These are phyloP conservation scores for Protonemura montana DNA, from an alignment of 2,888 invertebrate species.

Conservation along the genomic window DNA sequence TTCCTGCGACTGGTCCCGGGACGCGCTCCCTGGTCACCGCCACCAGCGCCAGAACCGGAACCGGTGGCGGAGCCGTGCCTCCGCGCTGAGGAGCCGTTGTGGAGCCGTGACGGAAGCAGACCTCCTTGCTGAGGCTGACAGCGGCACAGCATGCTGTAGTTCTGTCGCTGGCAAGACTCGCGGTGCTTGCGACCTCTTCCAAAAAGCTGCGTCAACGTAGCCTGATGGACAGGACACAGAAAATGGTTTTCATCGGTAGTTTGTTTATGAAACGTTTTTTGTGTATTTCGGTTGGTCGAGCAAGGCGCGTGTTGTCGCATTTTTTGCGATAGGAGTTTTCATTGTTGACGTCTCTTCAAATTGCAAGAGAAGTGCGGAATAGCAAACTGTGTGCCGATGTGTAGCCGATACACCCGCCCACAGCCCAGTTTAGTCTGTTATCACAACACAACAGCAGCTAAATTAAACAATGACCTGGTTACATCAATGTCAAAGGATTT, in stretches of 20 bases:
- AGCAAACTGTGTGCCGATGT: no score
- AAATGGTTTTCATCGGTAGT: not conserved
- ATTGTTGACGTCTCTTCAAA: no score
- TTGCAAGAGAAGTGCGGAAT: no score
- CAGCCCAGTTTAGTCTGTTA: no score
- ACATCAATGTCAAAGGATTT: no score
- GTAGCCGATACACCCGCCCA: no score
- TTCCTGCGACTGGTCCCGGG: not conserved
- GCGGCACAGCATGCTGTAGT: constrained; percentile 50
- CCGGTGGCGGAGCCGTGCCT: not conserved
- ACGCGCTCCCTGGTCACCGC: not conserved
- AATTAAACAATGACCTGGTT: no score
- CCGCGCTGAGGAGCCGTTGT: not conserved
- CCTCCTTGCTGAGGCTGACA: not conserved
- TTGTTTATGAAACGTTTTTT: no score
- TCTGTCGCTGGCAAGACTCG: constrained; percentile 52
- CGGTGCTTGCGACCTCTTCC: constrained; percentile 45
- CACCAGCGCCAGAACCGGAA: not conserved
- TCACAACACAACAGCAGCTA: no score
- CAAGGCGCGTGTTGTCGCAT: no score
- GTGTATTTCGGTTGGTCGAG: no score
- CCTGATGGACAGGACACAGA: constrained; percentile 54
- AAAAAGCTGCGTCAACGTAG: constrained; percentile 57
- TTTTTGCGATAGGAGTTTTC: no score
- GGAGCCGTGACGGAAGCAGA: not conserved